Percentiles rank a stretch among this genome's conserved stretches.
phyloP scores from a whole-genome alignment of 2,797 vertebrate genomes.

The Sebastes elongatus region DNA sequence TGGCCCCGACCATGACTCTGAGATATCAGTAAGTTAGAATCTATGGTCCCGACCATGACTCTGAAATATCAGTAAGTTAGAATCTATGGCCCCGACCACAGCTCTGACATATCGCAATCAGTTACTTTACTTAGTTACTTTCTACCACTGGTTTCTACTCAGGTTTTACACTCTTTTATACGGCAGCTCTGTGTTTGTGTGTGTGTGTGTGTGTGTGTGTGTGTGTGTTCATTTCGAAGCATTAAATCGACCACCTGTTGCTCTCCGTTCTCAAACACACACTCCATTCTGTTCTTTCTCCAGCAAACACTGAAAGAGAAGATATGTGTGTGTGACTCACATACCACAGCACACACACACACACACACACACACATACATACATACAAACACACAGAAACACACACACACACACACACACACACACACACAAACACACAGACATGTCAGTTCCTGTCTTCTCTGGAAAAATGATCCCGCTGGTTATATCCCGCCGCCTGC shows the following conservation, averaged over 20 bases:
- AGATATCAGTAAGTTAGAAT: no score
- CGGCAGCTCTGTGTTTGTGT: neutral
- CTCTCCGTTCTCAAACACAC: slow-evolving; percentile 50
- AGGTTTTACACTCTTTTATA: neutral
- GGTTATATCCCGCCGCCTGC: slow-evolving; percentile 32
- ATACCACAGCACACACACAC: slow-evolving; percentile 8
- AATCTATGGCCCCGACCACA: no score
- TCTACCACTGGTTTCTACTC: neutral
- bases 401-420: slow-evolving; percentile 24
- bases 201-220: neutral
- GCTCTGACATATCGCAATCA: no score
- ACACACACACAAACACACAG: slow-evolving; percentile 15
- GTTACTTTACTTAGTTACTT: neutral
- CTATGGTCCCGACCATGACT: accelerated
- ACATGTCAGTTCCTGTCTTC: slow-evolving; percentile 66
- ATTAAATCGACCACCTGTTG: slow-evolving; percentile 64
- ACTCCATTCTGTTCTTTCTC: slow-evolving; percentile 48
- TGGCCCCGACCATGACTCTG: no score
- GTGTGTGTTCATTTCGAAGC: slow-evolving; percentile 15
- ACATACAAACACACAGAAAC: slow-evolving; percentile 9
- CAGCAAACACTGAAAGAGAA: slow-evolving; percentile 35
- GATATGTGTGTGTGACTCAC: slow-evolving; percentile 12
- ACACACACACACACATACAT: neutral
- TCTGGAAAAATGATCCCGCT: slow-evolving; percentile 51
- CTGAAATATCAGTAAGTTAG: no score